Evolutionary conservation across 2,888 invertebrate genomes (phyloP).

Genomic region (Andrena camellia): DNA sequence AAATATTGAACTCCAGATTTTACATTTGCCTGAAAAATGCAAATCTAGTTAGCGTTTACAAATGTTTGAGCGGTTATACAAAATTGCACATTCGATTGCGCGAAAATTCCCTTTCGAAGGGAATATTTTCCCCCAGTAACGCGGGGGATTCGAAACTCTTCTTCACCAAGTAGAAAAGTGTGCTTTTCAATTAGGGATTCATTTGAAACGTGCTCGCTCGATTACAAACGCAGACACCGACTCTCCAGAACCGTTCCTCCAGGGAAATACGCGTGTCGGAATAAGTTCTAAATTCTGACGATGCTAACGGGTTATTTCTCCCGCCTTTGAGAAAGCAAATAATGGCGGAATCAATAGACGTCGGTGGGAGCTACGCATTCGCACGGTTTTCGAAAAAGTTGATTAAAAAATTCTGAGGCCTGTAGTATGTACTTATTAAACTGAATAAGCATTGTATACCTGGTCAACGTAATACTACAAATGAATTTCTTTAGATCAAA

Average conservation of each 20-base stretch:
- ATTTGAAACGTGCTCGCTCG: conserved; percentile 55
- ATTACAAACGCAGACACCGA: conserved; percentile 30
- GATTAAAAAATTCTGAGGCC: no score
- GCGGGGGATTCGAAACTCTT: neutral
- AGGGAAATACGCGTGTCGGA: conserved; percentile 67
- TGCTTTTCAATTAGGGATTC: conserved; percentile 68
- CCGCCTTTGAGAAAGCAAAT: conserved; percentile 55
- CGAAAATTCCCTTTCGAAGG: neutral
- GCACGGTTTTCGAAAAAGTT: no score
- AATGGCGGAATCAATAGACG: conserved; percentile 53
- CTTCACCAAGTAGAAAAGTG: conserved; percentile 11
- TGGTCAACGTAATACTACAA: no score
- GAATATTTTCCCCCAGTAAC: neutral
- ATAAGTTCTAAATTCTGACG: conserved; percentile 55
- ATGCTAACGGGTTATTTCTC: conserved; percentile 46
- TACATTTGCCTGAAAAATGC: no score
- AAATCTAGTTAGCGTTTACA: no score
- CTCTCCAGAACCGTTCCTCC: conserved; percentile 48
- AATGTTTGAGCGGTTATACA: no score
- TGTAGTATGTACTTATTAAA: no score
- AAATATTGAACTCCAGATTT: no score
- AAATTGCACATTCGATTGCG: neutral
- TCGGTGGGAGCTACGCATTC: neutral
- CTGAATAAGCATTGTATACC: no score
- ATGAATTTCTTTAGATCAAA: no score